These are phyloP conservation scores for Crocodylus rhombifer DNA, from an alignment of 2,797 vertebrate genomes.

Conservation along the genomic window DNA sequence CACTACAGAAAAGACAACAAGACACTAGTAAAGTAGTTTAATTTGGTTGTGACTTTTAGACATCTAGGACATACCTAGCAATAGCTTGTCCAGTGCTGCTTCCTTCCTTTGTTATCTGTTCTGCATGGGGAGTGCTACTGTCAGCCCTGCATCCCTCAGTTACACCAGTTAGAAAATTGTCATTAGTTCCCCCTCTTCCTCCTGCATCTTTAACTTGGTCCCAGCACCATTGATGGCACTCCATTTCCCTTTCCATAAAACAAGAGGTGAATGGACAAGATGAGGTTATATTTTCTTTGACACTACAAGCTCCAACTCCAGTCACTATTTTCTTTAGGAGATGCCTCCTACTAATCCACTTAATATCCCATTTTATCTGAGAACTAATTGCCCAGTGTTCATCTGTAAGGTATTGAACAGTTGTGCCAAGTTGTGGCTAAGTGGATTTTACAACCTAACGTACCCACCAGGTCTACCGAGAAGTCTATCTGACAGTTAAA, in stretches of 20 bases:
- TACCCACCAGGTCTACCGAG: background rate
- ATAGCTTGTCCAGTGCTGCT: background rate
- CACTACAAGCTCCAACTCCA: background rate
- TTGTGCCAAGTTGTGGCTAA: conserved; percentile 42
- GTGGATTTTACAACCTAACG: background rate
- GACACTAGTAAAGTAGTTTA: background rate
- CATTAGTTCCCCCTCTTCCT: no score
- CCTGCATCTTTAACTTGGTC: background rate
- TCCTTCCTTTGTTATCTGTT: background rate
- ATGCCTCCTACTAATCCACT: conserved; percentile 35
- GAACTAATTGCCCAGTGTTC: conserved; percentile 23
- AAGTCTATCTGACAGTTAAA: background rate
- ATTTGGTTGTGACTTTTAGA: background rate
- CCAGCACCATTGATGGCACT: background rate
- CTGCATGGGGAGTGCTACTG: background rate
- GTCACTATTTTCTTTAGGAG: background rate
- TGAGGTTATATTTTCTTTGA: background rate
- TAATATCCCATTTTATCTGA: conserved; percentile 11
- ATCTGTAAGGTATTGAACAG: background rate
- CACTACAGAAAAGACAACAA: background rate
- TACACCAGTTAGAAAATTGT: background rate
- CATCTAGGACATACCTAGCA: background rate
- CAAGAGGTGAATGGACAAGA: background rate
- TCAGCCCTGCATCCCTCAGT: background rate
- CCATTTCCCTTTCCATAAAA: background rate